phyloP scores from a whole-genome alignment of 2,797 vertebrate species.

The Alca torda region DNA sequence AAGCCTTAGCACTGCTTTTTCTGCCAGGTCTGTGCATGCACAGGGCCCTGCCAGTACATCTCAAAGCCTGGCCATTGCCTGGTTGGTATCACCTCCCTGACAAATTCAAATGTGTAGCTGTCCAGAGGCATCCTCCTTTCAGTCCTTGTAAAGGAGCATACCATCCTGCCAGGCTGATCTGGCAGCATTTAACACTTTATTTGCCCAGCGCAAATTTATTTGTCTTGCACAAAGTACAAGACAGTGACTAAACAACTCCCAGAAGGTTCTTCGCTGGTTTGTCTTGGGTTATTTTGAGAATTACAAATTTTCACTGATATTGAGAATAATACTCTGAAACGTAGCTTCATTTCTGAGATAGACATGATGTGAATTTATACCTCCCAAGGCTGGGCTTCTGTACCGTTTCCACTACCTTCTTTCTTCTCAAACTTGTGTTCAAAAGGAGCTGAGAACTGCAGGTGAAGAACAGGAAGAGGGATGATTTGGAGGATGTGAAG shows the following conservation, averaged over 20 bases:
- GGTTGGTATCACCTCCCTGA: not conserved
- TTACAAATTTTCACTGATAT: not conserved
- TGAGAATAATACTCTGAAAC: not conserved
- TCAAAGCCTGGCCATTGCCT: not conserved
- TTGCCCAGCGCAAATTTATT: not conserved
- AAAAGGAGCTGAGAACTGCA: not conserved
- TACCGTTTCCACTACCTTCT: not conserved
- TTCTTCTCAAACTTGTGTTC: not conserved
- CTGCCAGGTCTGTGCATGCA: not conserved
- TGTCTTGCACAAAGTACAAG: not conserved
- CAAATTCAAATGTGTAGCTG: not conserved
- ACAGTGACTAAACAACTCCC: not conserved
- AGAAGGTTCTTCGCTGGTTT: not conserved
- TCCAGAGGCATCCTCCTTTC: not conserved
- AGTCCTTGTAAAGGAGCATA: not conserved
- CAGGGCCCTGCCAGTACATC: not conserved
- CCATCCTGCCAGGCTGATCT: not conserved
- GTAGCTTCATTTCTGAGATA: not conserved
- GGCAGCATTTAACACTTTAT: not conserved
- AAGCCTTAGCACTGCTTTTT: not conserved
- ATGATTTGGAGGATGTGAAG: not conserved
- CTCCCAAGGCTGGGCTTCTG: not conserved
- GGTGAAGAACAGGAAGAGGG: not conserved
- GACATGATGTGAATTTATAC: not conserved
- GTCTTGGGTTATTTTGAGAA: not conserved